phyloP scores from a whole-genome alignment of 1,140 invertebrate genomes.

The Listronotus oregonensis region DNA sequence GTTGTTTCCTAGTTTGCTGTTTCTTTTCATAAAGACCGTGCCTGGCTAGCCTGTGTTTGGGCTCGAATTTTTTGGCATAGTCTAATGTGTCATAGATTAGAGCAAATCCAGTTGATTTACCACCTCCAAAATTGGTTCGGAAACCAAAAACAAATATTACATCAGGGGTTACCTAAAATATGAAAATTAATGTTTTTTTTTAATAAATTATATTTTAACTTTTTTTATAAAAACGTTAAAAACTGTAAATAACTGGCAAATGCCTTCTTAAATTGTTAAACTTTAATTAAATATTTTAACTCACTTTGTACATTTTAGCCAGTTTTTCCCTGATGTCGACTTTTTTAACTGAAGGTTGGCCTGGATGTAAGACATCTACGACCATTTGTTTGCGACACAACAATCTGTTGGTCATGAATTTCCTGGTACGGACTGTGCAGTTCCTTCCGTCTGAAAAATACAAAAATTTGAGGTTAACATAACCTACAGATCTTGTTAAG shows the following conservation, averaged over 20 bases:
- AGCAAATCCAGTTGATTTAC: conserved; percentile 96
- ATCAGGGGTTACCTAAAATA: conserved; percentile 82
- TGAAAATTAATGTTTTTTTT: background rate
- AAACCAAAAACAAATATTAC: conserved; percentile 98
- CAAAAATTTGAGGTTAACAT: conserved; percentile 10
- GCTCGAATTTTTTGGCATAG: conserved; percentile 98
- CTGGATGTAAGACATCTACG: conserved; percentile 95
- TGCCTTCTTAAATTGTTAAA: too few relatives aligned
- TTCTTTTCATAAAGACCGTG: conserved; percentile 92
- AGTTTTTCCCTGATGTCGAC: conserved; percentile 96
- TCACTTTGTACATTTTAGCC: conserved; percentile 93
- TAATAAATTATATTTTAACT: too few relatives aligned
- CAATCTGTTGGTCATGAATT: conserved; percentile 99
- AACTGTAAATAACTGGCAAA: conserved; percentile 18
- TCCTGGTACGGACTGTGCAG: conserved; percentile 95
- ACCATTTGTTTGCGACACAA: conserved; percentile 99
- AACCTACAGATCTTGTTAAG: too few relatives aligned
- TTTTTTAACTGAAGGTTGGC: conserved; percentile 93
- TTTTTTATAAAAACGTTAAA: background rate
- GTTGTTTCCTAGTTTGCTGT: conserved; percentile 93
- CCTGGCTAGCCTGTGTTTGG: conserved; percentile 90
- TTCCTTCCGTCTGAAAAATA: conserved; percentile 55
- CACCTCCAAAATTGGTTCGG: conserved; percentile 96
- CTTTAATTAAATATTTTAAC: background rate
- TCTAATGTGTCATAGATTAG: conserved; percentile 97